These are phyloP conservation scores for Bergia sp. DNA, from an alignment of 92 coral and sea anemone genomes.

Conservation along the genomic window DNA sequence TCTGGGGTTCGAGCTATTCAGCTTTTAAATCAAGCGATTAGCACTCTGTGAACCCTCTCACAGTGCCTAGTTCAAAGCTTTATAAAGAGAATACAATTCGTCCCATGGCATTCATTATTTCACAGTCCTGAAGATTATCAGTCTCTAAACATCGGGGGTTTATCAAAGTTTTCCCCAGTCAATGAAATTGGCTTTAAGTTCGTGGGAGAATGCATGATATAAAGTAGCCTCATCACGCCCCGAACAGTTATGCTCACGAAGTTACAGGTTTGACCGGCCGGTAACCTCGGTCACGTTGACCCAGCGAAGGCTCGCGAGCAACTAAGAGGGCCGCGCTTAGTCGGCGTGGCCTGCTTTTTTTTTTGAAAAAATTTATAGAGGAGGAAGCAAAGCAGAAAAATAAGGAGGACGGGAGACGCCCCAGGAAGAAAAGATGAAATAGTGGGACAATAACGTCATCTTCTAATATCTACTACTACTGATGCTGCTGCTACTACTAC, in stretches of 20 bases:
- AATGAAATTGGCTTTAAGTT: conserved; percentile 5
- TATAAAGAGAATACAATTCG: conserved; percentile 1
- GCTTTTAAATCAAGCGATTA: conserved; percentile 13
- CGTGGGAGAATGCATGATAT: conserved; percentile 16
- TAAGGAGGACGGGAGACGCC: too few relatives aligned
- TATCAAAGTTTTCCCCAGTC: conserved; percentile 15
- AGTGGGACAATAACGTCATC: neutral
- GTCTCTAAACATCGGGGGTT: conserved; percentile 15
- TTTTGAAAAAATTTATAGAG: too few relatives aligned
- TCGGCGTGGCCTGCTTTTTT: conserved; percentile 2
- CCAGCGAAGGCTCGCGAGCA: conserved; percentile 21
- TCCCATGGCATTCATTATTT: conserved; percentile 3
- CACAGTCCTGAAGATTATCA: conserved; percentile 1
- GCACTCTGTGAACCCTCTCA: conserved; percentile 13
- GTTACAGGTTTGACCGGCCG: conserved; percentile 22
- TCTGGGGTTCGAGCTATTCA: conserved; percentile 9
- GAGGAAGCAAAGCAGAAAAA: too few relatives aligned
- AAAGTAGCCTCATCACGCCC: conserved; percentile 18
- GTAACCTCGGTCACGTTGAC: conserved; percentile 20
- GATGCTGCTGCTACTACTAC: conserved; percentile 15
- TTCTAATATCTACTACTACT: conserved; percentile 12
- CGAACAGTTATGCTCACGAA: conserved; percentile 26
- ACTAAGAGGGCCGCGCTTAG: conserved; percentile 16
- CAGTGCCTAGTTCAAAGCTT: conserved; percentile 13
- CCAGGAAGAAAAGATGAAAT: conserved; percentile 22